Evolutionary conservation across 2,113 vertebrate species (phyloP), one percentile per base, ranked within the genome.

Genomic region (Perognathus longimembris): DNA sequence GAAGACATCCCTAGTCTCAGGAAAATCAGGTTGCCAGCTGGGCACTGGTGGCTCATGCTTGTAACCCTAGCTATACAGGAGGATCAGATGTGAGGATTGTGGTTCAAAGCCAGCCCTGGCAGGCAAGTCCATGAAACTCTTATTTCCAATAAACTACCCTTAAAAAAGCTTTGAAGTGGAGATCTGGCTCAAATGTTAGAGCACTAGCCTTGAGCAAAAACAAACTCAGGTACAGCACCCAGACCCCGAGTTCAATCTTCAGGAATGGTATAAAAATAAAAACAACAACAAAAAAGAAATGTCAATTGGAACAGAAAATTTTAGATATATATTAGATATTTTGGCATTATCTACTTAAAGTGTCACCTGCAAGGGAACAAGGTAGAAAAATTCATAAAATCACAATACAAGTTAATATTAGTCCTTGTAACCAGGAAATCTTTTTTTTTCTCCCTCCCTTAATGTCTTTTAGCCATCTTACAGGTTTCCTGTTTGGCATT

Each of bases 301-400:
- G 40, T 28, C 38, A 57, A 3, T 66, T 71, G 42, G 20, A 94
- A 28, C n/a, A 80, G 64, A 91, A 32, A 78, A 34, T 66, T 70
- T 9, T 63, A 80, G n/a, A 34, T 11, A 2, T 67, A 59, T 76
- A 54, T 4, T 64, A 64, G 3, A n/a, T 89, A 70, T 59, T 90
- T 88, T 79, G 70, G 88, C 22, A 70, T 42, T 92, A 18, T 36
- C 22, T 70, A 32, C 63, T 80, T 86, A 38, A 86, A 93, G 67
- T 86, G 42, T 24, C 28, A 50, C 20, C 40, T 92, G 6, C 32
- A 71, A 38, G 45, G 28, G 24, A 87, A 69, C 40, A 63, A 75
- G 28, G 40, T 54, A 59, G 59, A n/a, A 84, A 36, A 73, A 26
- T 11, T 88, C n/a, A 61, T 12, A 73, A 90, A 94, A 70, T 77